Evolutionary conservation across 64 coral and sea anemone genomes (phyloP), one percentile per base, ranked within the genome.

Genomic region (Montipora foliosa): DNA sequence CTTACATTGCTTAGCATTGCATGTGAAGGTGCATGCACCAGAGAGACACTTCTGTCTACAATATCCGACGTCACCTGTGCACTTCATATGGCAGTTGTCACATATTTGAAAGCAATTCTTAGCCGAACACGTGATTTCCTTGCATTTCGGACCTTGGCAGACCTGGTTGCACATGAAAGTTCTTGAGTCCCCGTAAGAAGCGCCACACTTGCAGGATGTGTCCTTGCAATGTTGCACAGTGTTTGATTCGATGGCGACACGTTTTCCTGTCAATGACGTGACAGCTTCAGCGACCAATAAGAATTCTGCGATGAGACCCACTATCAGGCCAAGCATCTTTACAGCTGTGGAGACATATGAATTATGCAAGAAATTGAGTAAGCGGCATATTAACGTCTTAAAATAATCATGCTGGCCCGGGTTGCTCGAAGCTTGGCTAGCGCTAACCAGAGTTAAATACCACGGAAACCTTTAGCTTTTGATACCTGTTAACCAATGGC

Each of bases 11-110:
- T 61, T 92, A 44, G 96, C 96, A 21, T 77, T 24, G 77, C 96
- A 98, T 16, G 49, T 89, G 15, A 98, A 94, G 5, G 69, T 74
- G 60, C 96, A 98, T 17, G 76, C 80, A 37, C 93, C 96, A 15
- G 93, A 98, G 1, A 98, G 19, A 83, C 96, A 98, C 11, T 76
- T 60, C 93, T 98, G 96, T 52, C 77, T 75, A 19, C 96, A 98
- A 66, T 83, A 92, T 81, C 81, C 75, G 37, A 98, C 96, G 14
- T 89, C 74, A 14, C 74, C 71, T 25, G 89, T 79, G 68, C 96
- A 98, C 21, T 84, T 67, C 96, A 98, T 98, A n/a, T 94, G 79
- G 58, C 96, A 98, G 57, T 81, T 90, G 67, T 89, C 78, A 19
- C 96, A 98, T 89, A 64, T 91, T 66, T 98, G 96, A 89, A 92